A percentile compares a stretch with the other conserved stretches of the same genome.
Evolutionary conservation across 1,140 invertebrate species (phyloP).

Genomic region (Ceratosolen solmsi): DNA sequence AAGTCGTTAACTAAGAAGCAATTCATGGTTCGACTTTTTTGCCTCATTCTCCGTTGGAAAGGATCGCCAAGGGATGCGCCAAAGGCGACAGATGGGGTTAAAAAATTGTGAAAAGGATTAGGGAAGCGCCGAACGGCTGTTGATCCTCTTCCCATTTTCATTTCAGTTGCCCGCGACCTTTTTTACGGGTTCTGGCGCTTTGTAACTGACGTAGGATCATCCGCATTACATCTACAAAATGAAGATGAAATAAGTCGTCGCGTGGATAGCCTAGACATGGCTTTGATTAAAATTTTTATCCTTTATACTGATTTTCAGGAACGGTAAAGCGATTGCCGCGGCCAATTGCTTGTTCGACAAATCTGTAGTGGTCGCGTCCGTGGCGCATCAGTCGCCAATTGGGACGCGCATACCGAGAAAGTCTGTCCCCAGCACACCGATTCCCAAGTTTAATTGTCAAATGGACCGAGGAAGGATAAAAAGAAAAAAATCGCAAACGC

Average conservation of each 20-base stretch:
- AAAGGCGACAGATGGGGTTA: constrained; percentile 73
- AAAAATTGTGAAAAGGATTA: constrained; percentile 74
- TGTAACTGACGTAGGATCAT: constrained; percentile 57
- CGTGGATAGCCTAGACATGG: neutral
- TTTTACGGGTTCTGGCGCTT: constrained; percentile 51
- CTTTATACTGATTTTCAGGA: too few relatives aligned
- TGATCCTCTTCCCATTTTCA: constrained; percentile 70
- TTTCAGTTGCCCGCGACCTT: constrained; percentile 66
- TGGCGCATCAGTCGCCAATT: too few relatives aligned
- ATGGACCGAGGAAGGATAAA: neutral
- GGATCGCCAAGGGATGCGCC: constrained; percentile 63
- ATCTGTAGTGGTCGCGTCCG: too few relatives aligned
- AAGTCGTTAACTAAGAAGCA: constrained; percentile 48
- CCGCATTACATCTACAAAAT: constrained; percentile 63
- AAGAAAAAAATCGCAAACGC: neutral
- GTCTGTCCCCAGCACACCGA: too few relatives aligned
- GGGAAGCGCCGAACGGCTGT: constrained; percentile 70
- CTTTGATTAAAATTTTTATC: neutral
- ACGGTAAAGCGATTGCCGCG: too few relatives aligned
- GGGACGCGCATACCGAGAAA: too few relatives aligned
- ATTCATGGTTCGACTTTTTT: constrained; percentile 29
- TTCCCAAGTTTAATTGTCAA: neutral
- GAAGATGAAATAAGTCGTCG: constrained; percentile 46
- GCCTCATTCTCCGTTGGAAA: constrained; percentile 7
- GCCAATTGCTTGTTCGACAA: too few relatives aligned